phyloP scores from a whole-genome alignment of 2,888 invertebrate species.

The Brachypterus glaber region DNA sequence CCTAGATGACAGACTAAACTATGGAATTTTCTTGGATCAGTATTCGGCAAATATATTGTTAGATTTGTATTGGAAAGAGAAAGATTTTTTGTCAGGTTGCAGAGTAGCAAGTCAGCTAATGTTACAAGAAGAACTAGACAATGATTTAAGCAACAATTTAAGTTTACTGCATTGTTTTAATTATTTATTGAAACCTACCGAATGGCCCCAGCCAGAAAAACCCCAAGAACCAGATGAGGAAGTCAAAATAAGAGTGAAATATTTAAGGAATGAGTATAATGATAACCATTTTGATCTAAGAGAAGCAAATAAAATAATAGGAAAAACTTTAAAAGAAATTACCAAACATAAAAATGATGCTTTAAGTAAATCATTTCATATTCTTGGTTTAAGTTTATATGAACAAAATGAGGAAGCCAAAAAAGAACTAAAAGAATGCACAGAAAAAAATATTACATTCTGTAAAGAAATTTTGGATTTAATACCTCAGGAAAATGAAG shows the following conservation, averaged over 20 bases:
- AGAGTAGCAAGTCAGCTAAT: constrained; percentile 69
- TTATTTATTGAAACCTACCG: constrained; percentile 49
- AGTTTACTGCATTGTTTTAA: constrained; percentile 67
- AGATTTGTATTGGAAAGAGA: constrained; percentile 62
- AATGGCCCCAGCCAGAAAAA: constrained; percentile 38
- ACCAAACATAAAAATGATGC: constrained; percentile 44
- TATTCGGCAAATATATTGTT: constrained; percentile 70
- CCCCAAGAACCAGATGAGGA: constrained; percentile 41
- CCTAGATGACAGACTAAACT: constrained; percentile 72
- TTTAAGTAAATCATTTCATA: constrained; percentile 42
- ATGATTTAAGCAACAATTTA: constrained; percentile 59
- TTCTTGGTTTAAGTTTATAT: constrained; percentile 38
- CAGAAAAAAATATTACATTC: constrained; percentile 31
- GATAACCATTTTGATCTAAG: constrained; percentile 86
- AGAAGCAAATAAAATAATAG: constrained; percentile 60
- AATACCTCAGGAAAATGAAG: constrained; percentile 33
- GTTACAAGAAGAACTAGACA: constrained; percentile 78
- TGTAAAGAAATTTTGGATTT: constrained; percentile 37
- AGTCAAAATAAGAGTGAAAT: constrained; percentile 55
- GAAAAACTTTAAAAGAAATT: constrained; percentile 66
- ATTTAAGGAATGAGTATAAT: constrained; percentile 69
- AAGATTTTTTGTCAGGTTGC: constrained; percentile 63
- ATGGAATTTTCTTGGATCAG: constrained; percentile 84
- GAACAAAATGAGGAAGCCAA: constrained; percentile 32
- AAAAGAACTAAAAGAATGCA: constrained; percentile 32